Conservation (phyloP, 2,113 vertebrate species). For the Epinephelus cyanopodus region DNA sequence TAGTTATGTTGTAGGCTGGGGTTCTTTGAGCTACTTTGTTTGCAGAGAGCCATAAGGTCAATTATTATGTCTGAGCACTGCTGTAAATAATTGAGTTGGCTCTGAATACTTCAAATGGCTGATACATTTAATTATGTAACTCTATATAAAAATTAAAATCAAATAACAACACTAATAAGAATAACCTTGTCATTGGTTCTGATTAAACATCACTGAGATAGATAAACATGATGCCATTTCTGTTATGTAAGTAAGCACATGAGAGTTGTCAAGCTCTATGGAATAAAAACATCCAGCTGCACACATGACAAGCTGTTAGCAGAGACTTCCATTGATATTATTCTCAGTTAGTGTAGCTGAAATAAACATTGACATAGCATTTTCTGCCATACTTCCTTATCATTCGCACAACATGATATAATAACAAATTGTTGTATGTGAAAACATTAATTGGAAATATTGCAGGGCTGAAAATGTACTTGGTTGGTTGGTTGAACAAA, state of each 20-base stretch:
- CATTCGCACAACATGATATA: too few relatives aligned
- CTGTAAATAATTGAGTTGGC: constrained; percentile 14
- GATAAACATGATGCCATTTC: not conserved
- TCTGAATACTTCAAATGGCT: not conserved
- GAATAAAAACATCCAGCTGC: not conserved
- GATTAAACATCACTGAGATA: not conserved
- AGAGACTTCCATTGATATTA: not conserved
- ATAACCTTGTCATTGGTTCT: too few relatives aligned
- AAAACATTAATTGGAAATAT: not conserved
- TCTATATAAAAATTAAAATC: not conserved
- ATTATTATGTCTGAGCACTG: not conserved
- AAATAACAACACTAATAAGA: not conserved
- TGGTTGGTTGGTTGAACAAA: not conserved
- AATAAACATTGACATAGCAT: not conserved
- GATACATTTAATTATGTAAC: not conserved
- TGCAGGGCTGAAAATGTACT: not conserved
- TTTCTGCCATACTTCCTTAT: not conserved
- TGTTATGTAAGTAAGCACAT: too few relatives aligned
- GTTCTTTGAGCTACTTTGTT: not conserved
- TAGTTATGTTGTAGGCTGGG: not conserved
- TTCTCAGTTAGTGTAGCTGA: not conserved
- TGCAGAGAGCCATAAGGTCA: not conserved
- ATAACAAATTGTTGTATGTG: not conserved
- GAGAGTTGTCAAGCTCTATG: not conserved
- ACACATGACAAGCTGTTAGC: too few relatives aligned